These are phyloP conservation scores for Onychomys leucogaster DNA, from an alignment of 2,797 vertebrate genomes.

Conservation along the genomic window DNA sequence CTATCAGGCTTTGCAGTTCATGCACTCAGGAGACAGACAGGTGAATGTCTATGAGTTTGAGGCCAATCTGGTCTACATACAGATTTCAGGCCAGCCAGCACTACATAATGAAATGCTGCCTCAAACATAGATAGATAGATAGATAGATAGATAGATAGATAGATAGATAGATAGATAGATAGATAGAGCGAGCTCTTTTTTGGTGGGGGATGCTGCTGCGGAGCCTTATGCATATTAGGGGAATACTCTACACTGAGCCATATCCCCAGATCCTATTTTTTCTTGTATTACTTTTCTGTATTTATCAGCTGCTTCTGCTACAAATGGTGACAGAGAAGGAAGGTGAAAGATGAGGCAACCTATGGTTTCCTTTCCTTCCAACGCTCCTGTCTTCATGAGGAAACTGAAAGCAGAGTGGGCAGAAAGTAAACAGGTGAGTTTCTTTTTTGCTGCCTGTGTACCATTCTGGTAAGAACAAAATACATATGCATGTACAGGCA, in stretches of 20 bases:
- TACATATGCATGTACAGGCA: neutral
- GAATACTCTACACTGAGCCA: neutral
- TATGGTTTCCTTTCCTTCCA: neutral
- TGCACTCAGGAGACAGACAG: neutral
- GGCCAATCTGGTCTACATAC: neutral
- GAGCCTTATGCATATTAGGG: neutral
- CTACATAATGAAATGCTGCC: neutral
- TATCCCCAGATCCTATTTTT: neutral
- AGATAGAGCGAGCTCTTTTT: neutral
- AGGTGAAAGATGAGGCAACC: neutral
- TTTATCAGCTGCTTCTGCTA: neutral
- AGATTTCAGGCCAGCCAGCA: neutral
- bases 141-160: no score
- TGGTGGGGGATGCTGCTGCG: neutral
- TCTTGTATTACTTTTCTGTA: neutral
- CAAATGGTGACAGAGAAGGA: neutral
- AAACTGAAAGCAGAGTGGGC: neutral
- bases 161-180: no score
- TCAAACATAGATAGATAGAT: neutral
- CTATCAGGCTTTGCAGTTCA: no score
- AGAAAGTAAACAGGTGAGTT: neutral
- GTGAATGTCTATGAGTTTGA: neutral
- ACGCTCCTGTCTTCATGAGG: neutral
- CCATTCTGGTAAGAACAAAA: conserved; percentile 41
- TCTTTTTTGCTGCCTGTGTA: neutral